Base-by-base conservation (phyloP, 2,797 vertebrate genomes). In the Platyrinchus mystaceus region DNA sequence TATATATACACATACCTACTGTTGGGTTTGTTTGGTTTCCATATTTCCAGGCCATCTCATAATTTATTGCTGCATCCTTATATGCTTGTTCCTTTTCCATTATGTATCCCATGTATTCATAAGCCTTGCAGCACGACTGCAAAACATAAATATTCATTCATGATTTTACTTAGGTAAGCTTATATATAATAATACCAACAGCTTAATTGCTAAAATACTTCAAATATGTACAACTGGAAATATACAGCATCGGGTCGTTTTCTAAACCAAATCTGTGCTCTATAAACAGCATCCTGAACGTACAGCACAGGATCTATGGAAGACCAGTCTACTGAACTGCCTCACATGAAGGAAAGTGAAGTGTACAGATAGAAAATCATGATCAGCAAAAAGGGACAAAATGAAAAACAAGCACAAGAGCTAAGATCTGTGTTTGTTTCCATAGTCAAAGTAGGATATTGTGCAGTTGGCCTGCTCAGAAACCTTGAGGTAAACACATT, bases 11-110 rank as follows among this genome's bases (percentile, higher is more conserved):
- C 98, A 89, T 97, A 98, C 99, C 99, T 67, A 99, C 98, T 63
- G 98, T 98, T 66, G 99, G 99, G 97, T 99, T 99, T 2, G 97
- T 98, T 95, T 98, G 98, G 97, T 98, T 99, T 94, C 99, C 98
- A 2, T 99, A 99, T 95, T 99, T 99, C 99, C 99, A 99, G 6
- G 99, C 99, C 98, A 99, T 98, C 97, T 99, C 99, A 28, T 99
- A 99, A 97, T 99, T 99, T 87, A 98, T 80, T 50, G 99, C 99
- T 49, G 99, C 99, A 90, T 99, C 99, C 81, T 98, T 98, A 94
- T 99, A 99, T 0, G 99, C 98, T 97, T 99, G 99, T 75, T 99
- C 99, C 87, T 99, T 99, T 97, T 99, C 99, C 99, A 99, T 99
- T 79, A 99, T 99, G 96, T 99, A 99, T 63, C 99, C 99, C 97